Evolutionary conservation across 2,888 invertebrate species (phyloP).

Genomic region (Pardosa pseudoannulata): DNA sequence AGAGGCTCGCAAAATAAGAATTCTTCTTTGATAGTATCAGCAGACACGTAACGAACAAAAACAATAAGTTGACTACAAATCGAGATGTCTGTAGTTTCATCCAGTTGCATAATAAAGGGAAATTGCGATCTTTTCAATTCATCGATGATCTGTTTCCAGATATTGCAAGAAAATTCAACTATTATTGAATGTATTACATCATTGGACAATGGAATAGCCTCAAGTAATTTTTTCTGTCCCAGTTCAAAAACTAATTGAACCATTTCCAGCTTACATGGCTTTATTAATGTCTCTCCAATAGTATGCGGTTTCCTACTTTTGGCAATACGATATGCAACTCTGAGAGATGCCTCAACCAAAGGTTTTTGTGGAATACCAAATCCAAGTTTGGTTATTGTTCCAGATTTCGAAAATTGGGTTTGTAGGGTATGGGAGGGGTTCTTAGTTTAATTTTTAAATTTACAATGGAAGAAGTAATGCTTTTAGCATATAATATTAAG

Average conservation of each 20-base stretch:
- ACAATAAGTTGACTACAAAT: conserved; percentile 52
- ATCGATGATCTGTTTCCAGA: conserved; percentile 54
- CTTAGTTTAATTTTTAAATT: too few species aligned
- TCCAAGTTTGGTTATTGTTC: too few species aligned
- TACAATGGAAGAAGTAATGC: too few species aligned
- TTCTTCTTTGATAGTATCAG: conserved; percentile 59
- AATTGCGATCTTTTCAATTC: conserved; percentile 59
- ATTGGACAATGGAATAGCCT: conserved; percentile 44
- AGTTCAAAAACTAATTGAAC: conserved; percentile 50
- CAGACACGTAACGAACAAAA: conserved; percentile 56
- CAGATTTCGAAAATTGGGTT: too few species aligned
- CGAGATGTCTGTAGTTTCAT: conserved; percentile 78
- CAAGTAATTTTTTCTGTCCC: conserved; percentile 51
- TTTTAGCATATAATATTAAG: too few species aligned
- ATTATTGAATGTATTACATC: conserved; percentile 41
- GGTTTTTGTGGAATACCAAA: conserved; percentile 15
- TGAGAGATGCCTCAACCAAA: conserved; percentile 31
- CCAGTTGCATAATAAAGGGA: conserved; percentile 61
- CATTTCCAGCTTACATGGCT: conserved; percentile 52
- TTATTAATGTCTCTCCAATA: conserved; percentile 61
- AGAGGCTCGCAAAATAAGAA: conserved; percentile 46
- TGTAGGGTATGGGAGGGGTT: too few species aligned
- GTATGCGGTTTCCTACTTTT: conserved; percentile 55
- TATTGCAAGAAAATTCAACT: conserved; percentile 43
- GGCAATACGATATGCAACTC: conserved; percentile 50